Evolutionary conservation across 2,888 invertebrate species (phyloP), one percentile per base, ranked within the genome.

Genomic region (Drosophila affinis): DNA sequence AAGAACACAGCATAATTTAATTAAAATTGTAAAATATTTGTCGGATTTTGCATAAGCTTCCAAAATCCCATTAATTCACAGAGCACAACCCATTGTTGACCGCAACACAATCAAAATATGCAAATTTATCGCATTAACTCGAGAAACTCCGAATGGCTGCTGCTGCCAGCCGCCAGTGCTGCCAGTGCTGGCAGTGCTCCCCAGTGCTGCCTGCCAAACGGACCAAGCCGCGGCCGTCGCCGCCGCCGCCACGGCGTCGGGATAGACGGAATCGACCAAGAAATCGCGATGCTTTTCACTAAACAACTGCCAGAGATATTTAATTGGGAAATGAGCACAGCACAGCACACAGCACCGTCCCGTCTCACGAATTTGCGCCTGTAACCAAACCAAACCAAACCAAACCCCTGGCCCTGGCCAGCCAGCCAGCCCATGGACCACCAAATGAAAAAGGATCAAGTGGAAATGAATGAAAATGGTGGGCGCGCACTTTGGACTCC

Each of bases 51-150:
- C 86, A 89, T 89, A 89, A 89, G 84, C 85, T 78, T 72, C 78
- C 78, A 76, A 87, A 90, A 89, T 90, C 90, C 89, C 90, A 90
- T 90, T 89, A 89, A 89, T 90, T 90, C 90, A 90, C 88, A 86
- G 77, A 79, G 79, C 83, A 80, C 83, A 80, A 85, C 88, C 86
- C 86, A 84, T 87, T 86, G 80, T 90, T 89, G 89, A 88, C 88
- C 90, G 81, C 90, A 89, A 88, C 87, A 88, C 78, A 89, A 89
- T 89, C 89, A 88, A 89, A 89, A 90, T 89, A 90, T 90, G 90
- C 90, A 90, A 90, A 90, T 90, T 82, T 87, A 88, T 87, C 84
- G 89, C 89, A 90, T 90, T 90, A 90, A 90, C 83, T 89, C 85
- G 88, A 78, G 81, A 85, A 79, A 80, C 79, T 79, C 75, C 65